phyloP scores from a whole-genome alignment of 2,888 invertebrate genomes.

The Neoascia interrupta region DNA sequence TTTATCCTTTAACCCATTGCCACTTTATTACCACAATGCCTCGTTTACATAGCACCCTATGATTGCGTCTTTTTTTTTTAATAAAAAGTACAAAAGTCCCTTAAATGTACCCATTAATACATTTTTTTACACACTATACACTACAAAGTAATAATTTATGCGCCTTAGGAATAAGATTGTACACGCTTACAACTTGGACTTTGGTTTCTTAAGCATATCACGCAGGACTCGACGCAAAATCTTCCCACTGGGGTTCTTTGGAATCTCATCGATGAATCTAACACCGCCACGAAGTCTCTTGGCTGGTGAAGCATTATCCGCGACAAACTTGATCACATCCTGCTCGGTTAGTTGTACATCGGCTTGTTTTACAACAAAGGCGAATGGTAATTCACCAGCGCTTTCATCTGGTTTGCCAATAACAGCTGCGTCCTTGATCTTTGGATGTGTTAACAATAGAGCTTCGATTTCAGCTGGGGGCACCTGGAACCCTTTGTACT shows the following conservation, averaged over 20 bases:
- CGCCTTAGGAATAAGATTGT: no score
- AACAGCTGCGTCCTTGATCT: constrained; percentile 89
- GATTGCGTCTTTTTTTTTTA: no score
- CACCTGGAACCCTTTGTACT: constrained; percentile 92
- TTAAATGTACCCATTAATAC: not conserved
- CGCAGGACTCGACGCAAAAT: constrained; percentile 84
- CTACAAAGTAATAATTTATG: not conserved
- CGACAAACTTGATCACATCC: constrained; percentile 82
- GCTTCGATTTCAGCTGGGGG: constrained; percentile 94
- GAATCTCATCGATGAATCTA: constrained; percentile 86
- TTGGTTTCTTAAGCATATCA: constrained; percentile 74
- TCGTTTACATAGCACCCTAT: no score
- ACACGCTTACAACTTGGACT: constrained; percentile 77
- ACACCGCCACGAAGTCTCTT: constrained; percentile 89
- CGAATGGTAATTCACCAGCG: constrained; percentile 88
- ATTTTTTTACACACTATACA: not conserved
- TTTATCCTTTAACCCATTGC: no score
- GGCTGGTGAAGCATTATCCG: constrained; percentile 83
- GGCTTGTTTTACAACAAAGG: constrained; percentile 86
- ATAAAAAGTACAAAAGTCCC: not conserved
- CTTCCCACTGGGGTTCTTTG: constrained; percentile 89
- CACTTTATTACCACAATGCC: no score
- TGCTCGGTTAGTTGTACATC: constrained; percentile 80
- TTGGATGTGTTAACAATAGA: constrained; percentile 85
- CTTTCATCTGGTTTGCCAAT: constrained; percentile 87